Conservation (phyloP, 2,888 invertebrate genomes). For the Drosophila niveifrons region DNA sequence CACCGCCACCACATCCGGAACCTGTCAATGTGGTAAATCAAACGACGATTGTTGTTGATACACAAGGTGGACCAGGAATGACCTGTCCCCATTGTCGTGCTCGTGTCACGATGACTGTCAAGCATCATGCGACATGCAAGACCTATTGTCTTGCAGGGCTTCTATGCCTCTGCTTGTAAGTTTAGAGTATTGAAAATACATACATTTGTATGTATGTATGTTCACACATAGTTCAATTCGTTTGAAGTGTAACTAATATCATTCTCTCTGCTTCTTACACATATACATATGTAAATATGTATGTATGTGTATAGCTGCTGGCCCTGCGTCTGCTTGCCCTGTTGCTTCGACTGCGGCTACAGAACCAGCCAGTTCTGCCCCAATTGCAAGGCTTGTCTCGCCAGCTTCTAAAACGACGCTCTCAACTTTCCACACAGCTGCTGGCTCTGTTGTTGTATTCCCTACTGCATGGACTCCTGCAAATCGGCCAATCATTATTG, state of each 20-base stretch:
- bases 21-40: constrained; percentile 29
- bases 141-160: constrained; percentile 50
- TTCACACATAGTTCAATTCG: too few relatives aligned
- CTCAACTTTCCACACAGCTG: constrained; percentile 19
- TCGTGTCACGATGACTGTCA: constrained; percentile 27
- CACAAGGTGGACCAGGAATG: constrained; percentile 32
- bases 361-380: constrained; percentile 57
- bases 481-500: constrained; percentile 43
- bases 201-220: neutral
- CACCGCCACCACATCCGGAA: neutral
- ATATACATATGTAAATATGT: neutral
- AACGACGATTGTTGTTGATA: constrained; percentile 34
- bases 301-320: constrained; percentile 42
- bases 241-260: too few relatives aligned
- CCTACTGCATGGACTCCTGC: constrained; percentile 51
- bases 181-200: constrained; percentile 9
- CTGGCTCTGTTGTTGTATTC: constrained; percentile 50
- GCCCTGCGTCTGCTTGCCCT: constrained; percentile 67
- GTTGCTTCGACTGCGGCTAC: constrained; percentile 64
- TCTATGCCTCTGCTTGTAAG: constrained; percentile 56
- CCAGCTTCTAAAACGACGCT: constrained; percentile 44
- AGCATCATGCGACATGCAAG: constrained; percentile 56
- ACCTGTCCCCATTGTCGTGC: constrained; percentile 56
- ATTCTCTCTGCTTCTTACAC: neutral
- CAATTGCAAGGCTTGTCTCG: constrained; percentile 62